phyloP scores from a whole-genome alignment of 1,140 invertebrate species.

The Anagrus nilaparvatae region DNA sequence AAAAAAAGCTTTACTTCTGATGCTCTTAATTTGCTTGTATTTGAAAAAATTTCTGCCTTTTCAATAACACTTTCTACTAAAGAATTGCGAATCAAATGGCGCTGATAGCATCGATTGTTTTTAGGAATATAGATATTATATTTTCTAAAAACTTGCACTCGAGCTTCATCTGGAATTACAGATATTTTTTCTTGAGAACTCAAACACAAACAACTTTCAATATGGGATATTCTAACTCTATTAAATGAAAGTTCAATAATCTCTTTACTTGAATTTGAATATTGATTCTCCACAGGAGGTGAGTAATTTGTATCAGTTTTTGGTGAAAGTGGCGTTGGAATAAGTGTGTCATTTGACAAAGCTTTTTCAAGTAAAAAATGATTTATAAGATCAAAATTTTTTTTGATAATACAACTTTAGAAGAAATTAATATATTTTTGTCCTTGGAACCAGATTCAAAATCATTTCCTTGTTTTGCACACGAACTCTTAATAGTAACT shows the following conservation, averaged over 20 bases:
- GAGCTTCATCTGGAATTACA: not conserved
- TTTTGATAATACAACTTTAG: too few species aligned
- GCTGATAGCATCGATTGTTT: not conserved
- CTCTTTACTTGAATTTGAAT: too few species aligned
- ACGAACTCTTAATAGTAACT: too few species aligned
- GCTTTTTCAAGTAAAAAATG: too few species aligned
- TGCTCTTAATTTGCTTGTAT: not conserved
- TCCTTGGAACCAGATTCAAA: too few species aligned
- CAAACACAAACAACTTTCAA: not conserved
- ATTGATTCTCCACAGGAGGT: too few species aligned
- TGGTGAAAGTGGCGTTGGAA: too few species aligned
- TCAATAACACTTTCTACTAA: not conserved
- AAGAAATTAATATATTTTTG: too few species aligned
- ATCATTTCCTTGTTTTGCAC: too few species aligned
- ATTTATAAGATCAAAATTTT: too few species aligned
- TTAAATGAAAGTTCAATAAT: not conserved
- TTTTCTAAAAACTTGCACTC: conserved; percentile 2
- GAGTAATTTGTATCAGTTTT: too few species aligned
- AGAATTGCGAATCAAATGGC: not conserved
- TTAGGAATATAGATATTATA: not conserved
- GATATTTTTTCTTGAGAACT: not conserved
- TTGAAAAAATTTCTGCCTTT: not conserved
- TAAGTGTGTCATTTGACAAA: too few species aligned
- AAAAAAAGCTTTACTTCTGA: not conserved
- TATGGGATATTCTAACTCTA: not conserved